Base-by-base conservation (phyloP, 2,797 vertebrate genomes). In the Smutsia gigantea region DNA sequence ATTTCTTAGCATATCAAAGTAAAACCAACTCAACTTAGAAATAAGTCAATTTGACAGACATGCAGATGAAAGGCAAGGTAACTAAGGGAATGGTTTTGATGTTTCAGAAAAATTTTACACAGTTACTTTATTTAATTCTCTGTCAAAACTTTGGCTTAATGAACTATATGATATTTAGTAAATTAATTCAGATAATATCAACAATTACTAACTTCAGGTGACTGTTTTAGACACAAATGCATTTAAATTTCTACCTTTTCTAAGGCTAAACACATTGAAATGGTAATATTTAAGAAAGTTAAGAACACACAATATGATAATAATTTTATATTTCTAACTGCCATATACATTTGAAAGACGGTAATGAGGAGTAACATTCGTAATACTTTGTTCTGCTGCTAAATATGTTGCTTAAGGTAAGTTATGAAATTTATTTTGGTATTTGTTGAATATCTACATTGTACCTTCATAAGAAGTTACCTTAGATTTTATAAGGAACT, bases 1-100 rank as follows among this genome's bases (percentile, higher is more conserved):
- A 79, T 82, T 82, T 92, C 82, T 97, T 92, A 98, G 84, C 95
- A 95, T 97, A 94, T 96, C 77, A 91, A 97, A 97, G 64, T 94
- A 59, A 25, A 74, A 96, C 75, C 95, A 95, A 96, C 59, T 96
- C 89, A 95, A 66, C 96, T 90, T 95, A 89, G 83, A 42, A 42
- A 17, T 95, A 93, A 97, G 69, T 98, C 95, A 97, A 85, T 31
- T 95, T 97, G 95, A 98, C 81, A 97, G 29, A 69, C 57, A 59
- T 81, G 61, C 53, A 84, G 37, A 82, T 49, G 42, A 71, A 88
- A 84, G n/a, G 23, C 14, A 81, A 71, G n/a, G n/a, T n/a, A n/a
- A n/a, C 37, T 57, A 29, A 95, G 39, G 72, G 97, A 96, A 95
- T 59, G 25, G 39, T 85, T 78, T 61, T 53, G 95, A 77, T 27